A percentile compares a stretch with the other conserved stretches of the same genome.
phyloP scores from a whole-genome alignment of 2,888 invertebrate genomes.

The Pterobdella sp. region DNA sequence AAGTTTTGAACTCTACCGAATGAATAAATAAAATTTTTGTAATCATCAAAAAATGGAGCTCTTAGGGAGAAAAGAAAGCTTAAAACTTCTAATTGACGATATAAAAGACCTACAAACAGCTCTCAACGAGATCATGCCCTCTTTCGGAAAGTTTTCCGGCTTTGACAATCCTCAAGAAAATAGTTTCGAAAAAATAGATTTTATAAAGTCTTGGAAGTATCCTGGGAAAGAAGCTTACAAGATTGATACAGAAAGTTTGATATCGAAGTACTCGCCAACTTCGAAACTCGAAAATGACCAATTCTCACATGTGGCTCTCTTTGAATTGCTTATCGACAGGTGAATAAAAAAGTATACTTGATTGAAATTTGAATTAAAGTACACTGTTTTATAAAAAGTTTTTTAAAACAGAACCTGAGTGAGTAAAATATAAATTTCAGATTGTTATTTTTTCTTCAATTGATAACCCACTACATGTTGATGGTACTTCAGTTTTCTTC shows the following conservation, averaged over 20 bases:
- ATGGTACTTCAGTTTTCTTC: background rate
- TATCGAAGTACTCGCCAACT: background rate
- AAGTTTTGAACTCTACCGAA: no score
- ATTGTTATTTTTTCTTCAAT: background rate
- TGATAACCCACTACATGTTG: constrained; percentile 8
- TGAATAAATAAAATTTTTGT: no score
- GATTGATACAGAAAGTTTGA: background rate
- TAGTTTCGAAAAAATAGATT: background rate
- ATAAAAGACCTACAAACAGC: constrained; percentile 3
- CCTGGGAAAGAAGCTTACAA: background rate
- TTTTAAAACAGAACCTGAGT: background rate
- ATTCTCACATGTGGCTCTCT: constrained; percentile 1
- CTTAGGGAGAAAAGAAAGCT: constrained; percentile 2
- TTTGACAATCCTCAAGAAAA: background rate
- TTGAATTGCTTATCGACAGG: constrained; percentile 7
- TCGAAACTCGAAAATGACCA: background rate
- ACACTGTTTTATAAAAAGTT: background rate
- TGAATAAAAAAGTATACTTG: background rate
- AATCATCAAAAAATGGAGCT: no score
- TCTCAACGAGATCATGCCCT: background rate
- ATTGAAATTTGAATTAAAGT: background rate
- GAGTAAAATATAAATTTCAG: background rate
- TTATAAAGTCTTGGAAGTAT: constrained; percentile 10
- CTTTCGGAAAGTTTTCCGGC: background rate
- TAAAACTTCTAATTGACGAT: background rate